phyloP scores from a whole-genome alignment of 2,797 vertebrate genomes.

The Eleutherodactylus coqui region DNA sequence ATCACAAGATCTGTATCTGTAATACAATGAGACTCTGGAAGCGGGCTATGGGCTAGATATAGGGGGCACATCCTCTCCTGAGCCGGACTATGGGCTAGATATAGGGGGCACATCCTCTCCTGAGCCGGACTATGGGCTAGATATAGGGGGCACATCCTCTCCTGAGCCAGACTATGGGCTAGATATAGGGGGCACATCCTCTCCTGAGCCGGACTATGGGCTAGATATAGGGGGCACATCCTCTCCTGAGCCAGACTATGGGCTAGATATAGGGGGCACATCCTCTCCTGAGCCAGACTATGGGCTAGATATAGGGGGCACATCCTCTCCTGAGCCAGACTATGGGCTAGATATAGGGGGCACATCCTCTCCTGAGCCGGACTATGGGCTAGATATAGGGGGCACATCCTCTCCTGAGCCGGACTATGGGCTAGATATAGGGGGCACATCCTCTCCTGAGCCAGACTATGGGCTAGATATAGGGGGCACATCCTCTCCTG shows the following conservation, averaged over 20 bases:
- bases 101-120: too few species aligned
- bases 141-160: too few species aligned
- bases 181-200: too few species aligned
- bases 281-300: not conserved
- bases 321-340: not conserved
- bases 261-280: too few species aligned
- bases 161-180: not conserved
- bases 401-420: not conserved
- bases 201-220: not conserved
- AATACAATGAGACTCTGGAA: conserved; percentile 7
- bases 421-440: not conserved
- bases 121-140: too few species aligned
- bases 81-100: too few species aligned
- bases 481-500: not conserved
- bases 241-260: not conserved
- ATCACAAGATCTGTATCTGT: conserved; percentile 4
- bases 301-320: not conserved
- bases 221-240: too few species aligned
- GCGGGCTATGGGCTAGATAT: not conserved
- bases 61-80: not conserved
- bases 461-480: not conserved
- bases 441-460: not conserved
- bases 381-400: not conserved
- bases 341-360: not conserved
- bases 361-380: not conserved